These are phyloP conservation scores for Corythaeola cristata DNA, from an alignment of 2,113 vertebrate genomes.

Conservation along the genomic window DNA sequence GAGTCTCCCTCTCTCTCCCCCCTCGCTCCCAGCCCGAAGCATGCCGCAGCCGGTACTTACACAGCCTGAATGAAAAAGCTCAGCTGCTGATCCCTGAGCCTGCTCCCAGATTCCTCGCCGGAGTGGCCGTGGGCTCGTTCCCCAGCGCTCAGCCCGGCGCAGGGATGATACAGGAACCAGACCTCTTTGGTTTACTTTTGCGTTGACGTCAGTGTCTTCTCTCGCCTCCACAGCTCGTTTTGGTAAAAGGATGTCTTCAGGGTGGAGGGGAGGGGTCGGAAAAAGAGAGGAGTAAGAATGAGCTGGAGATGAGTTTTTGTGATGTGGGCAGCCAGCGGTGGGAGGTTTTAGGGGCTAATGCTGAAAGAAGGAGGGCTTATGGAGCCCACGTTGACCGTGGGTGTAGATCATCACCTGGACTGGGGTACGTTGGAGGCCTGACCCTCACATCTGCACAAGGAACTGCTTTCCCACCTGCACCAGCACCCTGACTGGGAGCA, in stretches of 20 bases:
- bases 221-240: constrained; percentile 54
- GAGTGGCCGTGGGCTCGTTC: background rate
- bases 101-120: background rate
- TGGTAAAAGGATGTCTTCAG: constrained; percentile 69
- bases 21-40: background rate
- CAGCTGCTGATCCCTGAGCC: constrained; percentile 8
- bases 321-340: background rate
- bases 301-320: background rate
- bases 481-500: background rate
- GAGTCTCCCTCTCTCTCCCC: background rate
- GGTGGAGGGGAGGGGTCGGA: constrained; percentile 21
- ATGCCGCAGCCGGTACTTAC: background rate
- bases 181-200: constrained; percentile 71
- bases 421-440: background rate
- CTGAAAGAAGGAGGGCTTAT: background rate
- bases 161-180: constrained; percentile 56
- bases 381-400: background rate
- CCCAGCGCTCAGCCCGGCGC: background rate
- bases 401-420: background rate
- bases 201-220: constrained; percentile 73
- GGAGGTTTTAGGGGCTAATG: background rate
- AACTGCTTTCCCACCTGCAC: background rate
- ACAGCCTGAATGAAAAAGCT: background rate
- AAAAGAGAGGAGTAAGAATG: background rate
- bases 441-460: background rate